phyloP scores from a whole-genome alignment of 1,140 invertebrate species.

The Venturia canescens region DNA sequence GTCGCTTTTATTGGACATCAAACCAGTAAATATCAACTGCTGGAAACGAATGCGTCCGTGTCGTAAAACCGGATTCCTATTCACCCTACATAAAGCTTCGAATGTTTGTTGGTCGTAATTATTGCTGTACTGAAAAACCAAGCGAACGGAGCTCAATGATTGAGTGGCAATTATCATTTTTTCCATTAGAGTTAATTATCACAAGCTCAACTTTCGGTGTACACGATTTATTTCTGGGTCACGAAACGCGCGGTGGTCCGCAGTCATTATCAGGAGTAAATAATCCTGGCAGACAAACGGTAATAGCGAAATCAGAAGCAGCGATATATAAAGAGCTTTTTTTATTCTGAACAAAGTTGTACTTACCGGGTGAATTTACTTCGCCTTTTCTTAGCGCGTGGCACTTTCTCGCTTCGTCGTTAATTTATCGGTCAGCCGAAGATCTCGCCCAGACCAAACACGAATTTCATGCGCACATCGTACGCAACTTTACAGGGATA shows the following conservation, averaged over 20 bases:
- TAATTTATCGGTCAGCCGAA: background rate
- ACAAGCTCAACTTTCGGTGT: too few relatives aligned
- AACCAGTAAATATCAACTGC: too few relatives aligned
- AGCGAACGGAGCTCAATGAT: too few relatives aligned
- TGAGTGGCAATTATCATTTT: too few relatives aligned
- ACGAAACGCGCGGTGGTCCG: background rate
- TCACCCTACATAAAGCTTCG: too few relatives aligned
- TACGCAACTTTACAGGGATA: background rate
- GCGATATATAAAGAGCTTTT: background rate
- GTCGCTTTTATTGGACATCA: too few relatives aligned
- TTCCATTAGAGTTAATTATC: too few relatives aligned
- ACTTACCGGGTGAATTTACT: background rate
- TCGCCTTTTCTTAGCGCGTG: background rate
- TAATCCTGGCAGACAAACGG: background rate
- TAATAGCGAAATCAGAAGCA: background rate
- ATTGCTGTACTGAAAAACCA: too few relatives aligned
- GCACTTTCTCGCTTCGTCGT: background rate
- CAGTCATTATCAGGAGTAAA: background rate
- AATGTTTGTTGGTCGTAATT: too few relatives aligned
- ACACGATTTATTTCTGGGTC: background rate
- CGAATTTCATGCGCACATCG: background rate
- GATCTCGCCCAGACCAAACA: constrained; percentile 13
- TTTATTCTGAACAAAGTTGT: background rate
- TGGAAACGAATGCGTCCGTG: too few relatives aligned
- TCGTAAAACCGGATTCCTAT: too few relatives aligned